These are phyloP conservation scores for Triplophysa tibetana DNA, from an alignment of 2,113 vertebrate species.

Conservation along the genomic window DNA sequence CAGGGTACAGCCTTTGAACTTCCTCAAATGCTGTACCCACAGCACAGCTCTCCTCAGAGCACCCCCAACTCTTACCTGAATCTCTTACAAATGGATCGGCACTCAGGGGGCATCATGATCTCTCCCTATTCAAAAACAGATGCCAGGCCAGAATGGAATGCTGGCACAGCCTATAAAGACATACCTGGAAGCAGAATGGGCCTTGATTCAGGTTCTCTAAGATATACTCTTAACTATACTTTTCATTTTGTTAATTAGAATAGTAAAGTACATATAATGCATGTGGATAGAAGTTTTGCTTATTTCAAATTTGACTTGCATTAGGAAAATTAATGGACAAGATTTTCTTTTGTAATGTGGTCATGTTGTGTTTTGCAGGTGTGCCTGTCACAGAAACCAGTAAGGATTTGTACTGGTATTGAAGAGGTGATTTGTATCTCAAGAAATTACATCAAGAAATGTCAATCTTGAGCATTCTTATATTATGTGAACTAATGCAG, in stretches of 20 bases:
- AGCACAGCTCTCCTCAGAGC: neutral
- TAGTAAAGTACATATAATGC: neutral
- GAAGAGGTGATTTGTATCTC: conserved; percentile 12
- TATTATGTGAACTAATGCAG: neutral
- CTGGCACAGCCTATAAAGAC: conserved; percentile 60
- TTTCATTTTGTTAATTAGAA: neutral
- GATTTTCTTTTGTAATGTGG: neutral
- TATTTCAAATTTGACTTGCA: too few species aligned
- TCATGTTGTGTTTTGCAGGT: conserved; percentile 69
- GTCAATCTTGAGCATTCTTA: neutral
- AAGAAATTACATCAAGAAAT: neutral
- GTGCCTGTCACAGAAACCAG: conserved; percentile 64
- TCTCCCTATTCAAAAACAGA: conserved; percentile 67
- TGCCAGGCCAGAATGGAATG: conserved; percentile 58
- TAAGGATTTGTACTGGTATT: conserved; percentile 61
- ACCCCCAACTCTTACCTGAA: conserved; percentile 68
- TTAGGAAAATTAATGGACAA: too few species aligned
- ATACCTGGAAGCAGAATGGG: conserved; percentile 67
- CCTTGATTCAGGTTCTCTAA: conserved; percentile 66
- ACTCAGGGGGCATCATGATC: conserved; percentile 56
- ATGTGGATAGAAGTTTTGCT: neutral
- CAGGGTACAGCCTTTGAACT: conserved; percentile 52
- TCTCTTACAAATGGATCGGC: conserved; percentile 74
- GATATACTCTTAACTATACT: neutral
- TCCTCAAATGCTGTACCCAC: conserved; percentile 43